Evolutionary conservation across 1,140 invertebrate genomes (phyloP).

Genomic region (Diorhabda carinulata): DNA sequence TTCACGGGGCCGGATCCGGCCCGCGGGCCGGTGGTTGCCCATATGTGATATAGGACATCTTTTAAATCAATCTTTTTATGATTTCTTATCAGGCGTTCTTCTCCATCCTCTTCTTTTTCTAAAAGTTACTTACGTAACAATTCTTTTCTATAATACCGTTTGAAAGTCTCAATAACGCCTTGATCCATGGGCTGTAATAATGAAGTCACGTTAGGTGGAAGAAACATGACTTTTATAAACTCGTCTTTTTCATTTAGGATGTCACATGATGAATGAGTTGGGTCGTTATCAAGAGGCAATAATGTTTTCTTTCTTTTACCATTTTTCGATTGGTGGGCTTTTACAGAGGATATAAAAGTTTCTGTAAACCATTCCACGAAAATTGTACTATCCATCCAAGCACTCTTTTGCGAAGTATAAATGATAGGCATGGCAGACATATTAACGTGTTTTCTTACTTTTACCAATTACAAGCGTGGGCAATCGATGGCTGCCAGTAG

Average conservation of each 20-base stretch:
- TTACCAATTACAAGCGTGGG: no score
- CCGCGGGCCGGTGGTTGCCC: no score
- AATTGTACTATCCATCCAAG: constrained; percentile 19
- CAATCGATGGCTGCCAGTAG: no score
- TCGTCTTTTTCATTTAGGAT: constrained; percentile 39
- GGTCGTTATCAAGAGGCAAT: constrained; percentile 50
- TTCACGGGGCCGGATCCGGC: no score
- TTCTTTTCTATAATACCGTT: no score
- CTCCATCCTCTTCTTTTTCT: no score
- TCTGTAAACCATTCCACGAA: constrained; percentile 27
- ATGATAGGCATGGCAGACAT: no score
- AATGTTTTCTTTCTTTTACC: constrained; percentile 37
- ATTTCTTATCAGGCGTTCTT: no score
- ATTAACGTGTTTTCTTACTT: no score
- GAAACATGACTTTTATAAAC: constrained; percentile 46
- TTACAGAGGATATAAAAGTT: no score
- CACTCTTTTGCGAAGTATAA: constrained; percentile 15
- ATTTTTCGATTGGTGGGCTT: constrained; percentile 19
- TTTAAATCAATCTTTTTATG: constrained; percentile 9
- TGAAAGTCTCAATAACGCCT: no score
- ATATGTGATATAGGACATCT: constrained; percentile 33
- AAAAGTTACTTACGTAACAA: no score
- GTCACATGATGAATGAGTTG: constrained; percentile 43
- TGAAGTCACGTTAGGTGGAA: constrained; percentile 50
- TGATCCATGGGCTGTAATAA: constrained; percentile 51